phyloP scores from a whole-genome alignment of 2,888 invertebrate species.

The Zaprionus bogoriensis region DNA sequence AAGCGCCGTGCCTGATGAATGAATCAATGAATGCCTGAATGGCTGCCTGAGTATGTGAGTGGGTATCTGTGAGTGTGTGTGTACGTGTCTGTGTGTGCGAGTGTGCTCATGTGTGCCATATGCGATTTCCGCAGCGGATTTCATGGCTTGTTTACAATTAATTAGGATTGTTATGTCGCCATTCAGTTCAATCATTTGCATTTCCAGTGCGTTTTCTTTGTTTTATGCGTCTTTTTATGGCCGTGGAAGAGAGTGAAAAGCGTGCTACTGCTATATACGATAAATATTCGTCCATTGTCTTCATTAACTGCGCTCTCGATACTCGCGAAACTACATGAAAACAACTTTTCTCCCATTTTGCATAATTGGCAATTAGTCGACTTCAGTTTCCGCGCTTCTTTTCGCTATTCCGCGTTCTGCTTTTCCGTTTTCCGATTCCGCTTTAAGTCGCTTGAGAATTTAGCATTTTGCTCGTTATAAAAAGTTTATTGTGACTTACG shows the following conservation, averaged over 20 bases:
- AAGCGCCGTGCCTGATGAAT: conserved; percentile 24
- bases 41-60: not conserved
- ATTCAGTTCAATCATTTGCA: conserved; percentile 54
- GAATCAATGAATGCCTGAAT: not conserved
- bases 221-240: conserved; percentile 1
- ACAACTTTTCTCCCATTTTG: not conserved
- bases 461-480: not conserved
- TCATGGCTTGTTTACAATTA: conserved; percentile 71
- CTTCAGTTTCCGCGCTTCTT: not conserved
- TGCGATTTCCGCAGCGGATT: conserved; percentile 10
- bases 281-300: too few species aligned
- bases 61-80: not conserved
- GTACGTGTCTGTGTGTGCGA: not conserved
- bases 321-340: not conserved
- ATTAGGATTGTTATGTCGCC: conserved; percentile 60
- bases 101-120: conserved; percentile 12
- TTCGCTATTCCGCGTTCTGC: not conserved
- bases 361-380: not conserved
- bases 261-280: too few species aligned
- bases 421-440: not conserved
- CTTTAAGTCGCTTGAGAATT: not conserved
- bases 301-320: conserved; percentile 1
- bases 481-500: not conserved
- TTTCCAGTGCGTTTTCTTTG: not conserved
- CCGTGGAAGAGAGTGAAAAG: too few species aligned